These are phyloP conservation scores for Synergus laeviventris DNA, from an alignment of 2,888 invertebrate genomes.

Conservation along the genomic window DNA sequence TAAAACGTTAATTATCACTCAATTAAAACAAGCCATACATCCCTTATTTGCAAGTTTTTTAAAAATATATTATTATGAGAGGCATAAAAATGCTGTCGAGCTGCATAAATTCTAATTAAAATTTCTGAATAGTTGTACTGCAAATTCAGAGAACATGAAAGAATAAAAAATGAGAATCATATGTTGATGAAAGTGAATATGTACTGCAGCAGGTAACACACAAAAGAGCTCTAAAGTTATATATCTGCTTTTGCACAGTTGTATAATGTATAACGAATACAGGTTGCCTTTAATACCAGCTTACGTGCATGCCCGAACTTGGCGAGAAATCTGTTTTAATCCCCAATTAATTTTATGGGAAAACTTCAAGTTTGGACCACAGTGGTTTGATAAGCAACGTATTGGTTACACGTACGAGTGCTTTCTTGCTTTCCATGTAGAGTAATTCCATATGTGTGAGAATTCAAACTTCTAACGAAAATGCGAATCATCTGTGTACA, in stretches of 20 bases:
- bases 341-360: conserved; percentile 57
- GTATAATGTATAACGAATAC: conserved; percentile 22
- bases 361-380: conserved; percentile 51
- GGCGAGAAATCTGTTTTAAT: conserved; percentile 48
- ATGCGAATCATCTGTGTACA: not conserved
- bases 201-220: not conserved
- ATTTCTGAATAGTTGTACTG: not conserved
- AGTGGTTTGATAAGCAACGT: conserved; percentile 27
- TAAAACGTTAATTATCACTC: too few species aligned
- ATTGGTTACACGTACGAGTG: conserved; percentile 7
- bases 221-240: conserved; percentile 3
- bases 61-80: too few species aligned
- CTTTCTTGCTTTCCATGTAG: conserved; percentile 4
- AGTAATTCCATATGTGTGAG: not conserved
- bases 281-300: conserved; percentile 47
- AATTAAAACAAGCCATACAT: too few species aligned
- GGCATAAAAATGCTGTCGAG: too few species aligned
- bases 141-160: not conserved
- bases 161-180: not conserved
- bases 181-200: not conserved
- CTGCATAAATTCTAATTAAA: not conserved
- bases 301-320: conserved; percentile 40
- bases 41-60: too few species aligned
- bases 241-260: not conserved
- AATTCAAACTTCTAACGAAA: not conserved